These are phyloP conservation scores for Cyrtodaria siliqua DNA, from an alignment of 2,888 invertebrate species.

Conservation along the genomic window DNA sequence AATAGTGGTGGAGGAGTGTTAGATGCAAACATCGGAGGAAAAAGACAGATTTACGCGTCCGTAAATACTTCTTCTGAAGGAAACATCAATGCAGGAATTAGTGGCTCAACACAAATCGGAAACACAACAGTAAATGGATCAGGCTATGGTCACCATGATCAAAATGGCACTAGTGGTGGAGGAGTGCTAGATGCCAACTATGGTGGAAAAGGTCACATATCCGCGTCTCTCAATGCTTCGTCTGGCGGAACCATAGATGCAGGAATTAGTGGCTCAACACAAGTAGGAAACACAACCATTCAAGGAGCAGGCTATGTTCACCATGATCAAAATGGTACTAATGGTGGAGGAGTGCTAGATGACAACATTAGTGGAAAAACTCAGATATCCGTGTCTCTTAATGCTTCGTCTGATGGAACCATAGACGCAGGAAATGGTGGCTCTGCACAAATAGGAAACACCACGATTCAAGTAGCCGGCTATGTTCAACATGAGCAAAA, in stretches of 20 bases:
- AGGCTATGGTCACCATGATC: slow-evolving; percentile 1
- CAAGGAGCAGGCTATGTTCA: too few species aligned
- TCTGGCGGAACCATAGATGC: slow-evolving; percentile 13
- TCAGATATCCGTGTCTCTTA: too few species aligned
- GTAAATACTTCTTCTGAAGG: slow-evolving; percentile 4
- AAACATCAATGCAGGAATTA: slow-evolving; percentile 1
- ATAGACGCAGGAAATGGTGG: too few species aligned
- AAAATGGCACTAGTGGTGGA: slow-evolving; percentile 14
- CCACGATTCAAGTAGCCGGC: too few species aligned
- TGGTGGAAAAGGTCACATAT: slow-evolving; percentile 34
- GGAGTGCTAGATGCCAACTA: neutral
- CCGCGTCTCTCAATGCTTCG: slow-evolving; percentile 15
- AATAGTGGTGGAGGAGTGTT: neutral
- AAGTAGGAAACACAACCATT: too few species aligned
- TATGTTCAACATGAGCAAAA: too few species aligned
- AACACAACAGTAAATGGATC: slow-evolving; percentile 1
- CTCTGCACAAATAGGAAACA: too few species aligned
- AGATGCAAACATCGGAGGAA: neutral
- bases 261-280: neutral
- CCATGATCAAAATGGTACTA: too few species aligned
- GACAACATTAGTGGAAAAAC: too few species aligned
- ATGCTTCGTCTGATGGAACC: too few species aligned
- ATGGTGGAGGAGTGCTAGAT: too few species aligned
- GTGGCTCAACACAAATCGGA: neutral
- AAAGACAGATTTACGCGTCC: neutral